phyloP scores from a whole-genome alignment of 64 coral and sea anemone genomes.

The Actinia tenebrosa region DNA sequence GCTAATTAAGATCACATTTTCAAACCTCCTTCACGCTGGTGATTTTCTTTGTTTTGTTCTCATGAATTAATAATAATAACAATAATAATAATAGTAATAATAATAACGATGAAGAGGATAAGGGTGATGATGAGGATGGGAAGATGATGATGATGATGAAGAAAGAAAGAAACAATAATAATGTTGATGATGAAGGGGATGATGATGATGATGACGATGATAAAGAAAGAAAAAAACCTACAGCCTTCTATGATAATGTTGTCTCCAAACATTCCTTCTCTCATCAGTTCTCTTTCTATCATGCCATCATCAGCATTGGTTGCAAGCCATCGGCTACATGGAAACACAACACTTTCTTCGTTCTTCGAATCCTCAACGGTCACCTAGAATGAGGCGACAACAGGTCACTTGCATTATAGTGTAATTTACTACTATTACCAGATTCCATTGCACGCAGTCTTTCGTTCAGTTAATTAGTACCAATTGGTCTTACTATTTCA shows the following conservation, averaged over 20 bases:
- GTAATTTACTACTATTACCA: too few species aligned
- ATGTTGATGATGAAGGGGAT: too few species aligned
- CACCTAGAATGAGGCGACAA: background rate
- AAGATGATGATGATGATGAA: too few species aligned
- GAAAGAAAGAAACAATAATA: too few species aligned
- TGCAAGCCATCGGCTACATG: slow-evolving; percentile 11
- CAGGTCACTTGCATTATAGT: too few species aligned
- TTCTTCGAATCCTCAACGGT: slow-evolving; percentile 16
- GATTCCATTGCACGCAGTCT: too few species aligned
- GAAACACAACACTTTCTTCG: background rate
- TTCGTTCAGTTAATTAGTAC: too few species aligned
- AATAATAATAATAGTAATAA: background rate
- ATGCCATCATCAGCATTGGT: slow-evolving; percentile 22
- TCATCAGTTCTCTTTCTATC: slow-evolving; percentile 5
- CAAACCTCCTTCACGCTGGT: too few species aligned
- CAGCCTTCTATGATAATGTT: slow-evolving; percentile 4
- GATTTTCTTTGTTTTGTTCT: too few species aligned
- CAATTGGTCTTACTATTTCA: too few species aligned
- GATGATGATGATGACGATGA: background rate
- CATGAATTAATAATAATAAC: background rate
- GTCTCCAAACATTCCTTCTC: slow-evolving; percentile 12
- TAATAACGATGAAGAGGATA: background rate
- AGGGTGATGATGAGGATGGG: too few species aligned
- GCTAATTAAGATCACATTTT: too few species aligned
- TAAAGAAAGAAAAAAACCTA: background rate